These are phyloP conservation scores for Scaptomyza pallida DNA, from an alignment of 1,140 invertebrate genomes.

Conservation along the genomic window DNA sequence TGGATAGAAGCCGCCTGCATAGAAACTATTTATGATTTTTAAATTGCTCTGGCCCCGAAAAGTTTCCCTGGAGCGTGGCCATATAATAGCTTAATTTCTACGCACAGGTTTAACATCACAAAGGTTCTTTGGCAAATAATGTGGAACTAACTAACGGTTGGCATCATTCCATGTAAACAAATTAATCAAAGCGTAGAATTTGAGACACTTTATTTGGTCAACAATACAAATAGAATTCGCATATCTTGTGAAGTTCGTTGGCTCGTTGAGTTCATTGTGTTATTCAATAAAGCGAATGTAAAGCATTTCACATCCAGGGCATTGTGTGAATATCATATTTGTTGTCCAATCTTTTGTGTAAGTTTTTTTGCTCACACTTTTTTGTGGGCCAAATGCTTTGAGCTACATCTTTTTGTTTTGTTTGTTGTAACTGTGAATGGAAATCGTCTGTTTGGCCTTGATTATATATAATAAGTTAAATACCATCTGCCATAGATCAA, in stretches of 20 bases:
- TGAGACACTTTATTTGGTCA: slow-evolving; percentile 59
- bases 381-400: slow-evolving; percentile 24
- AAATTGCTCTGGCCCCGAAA: slow-evolving; percentile 42
- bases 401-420: slow-evolving; percentile 19
- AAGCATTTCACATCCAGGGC: background rate
- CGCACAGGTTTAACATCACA: slow-evolving; percentile 9
- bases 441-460: slow-evolving; percentile 65
- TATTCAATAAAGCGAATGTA: slow-evolving; percentile 50
- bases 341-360: slow-evolving; percentile 36
- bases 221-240: slow-evolving; percentile 46
- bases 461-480: slow-evolving; percentile 49
- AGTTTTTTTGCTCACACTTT: slow-evolving; percentile 26
- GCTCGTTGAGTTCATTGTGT: slow-evolving; percentile 32
- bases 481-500: too few relatives aligned
- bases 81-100: slow-evolving; percentile 21
- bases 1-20: background rate
- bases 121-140: slow-evolving; percentile 49
- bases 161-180: slow-evolving; percentile 39
- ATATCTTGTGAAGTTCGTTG: slow-evolving; percentile 31
- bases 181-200: slow-evolving; percentile 38
- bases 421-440: slow-evolving; percentile 67
- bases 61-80: slow-evolving; percentile 40
- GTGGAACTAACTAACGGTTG: slow-evolving; percentile 72
- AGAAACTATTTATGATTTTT: slow-evolving; percentile 47
- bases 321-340: slow-evolving; percentile 30